These are phyloP conservation scores for Thereva nobilitata DNA, from an alignment of 2,888 invertebrate genomes.

Conservation along the genomic window DNA sequence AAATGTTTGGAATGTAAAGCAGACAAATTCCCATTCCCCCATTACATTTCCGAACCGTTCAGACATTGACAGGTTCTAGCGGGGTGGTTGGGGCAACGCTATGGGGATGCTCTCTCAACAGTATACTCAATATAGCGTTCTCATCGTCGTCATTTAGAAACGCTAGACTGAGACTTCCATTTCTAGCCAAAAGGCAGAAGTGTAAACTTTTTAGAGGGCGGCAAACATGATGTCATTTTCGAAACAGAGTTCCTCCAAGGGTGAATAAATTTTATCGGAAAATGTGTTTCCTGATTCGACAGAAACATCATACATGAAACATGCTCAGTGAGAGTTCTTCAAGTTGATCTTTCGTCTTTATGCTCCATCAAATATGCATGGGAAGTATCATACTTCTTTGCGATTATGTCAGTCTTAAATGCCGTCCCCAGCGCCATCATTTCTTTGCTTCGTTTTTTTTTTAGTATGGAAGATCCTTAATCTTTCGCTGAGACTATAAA, in stretches of 20 bases:
- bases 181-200: background rate
- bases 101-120: slow-evolving; percentile 9
- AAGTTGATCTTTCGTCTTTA: slow-evolving; percentile 16
- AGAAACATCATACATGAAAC: slow-evolving; percentile 16
- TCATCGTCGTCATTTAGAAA: background rate
- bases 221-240: slow-evolving; percentile 33
- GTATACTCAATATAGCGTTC: background rate
- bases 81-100: too few relatives aligned
- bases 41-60: too few relatives aligned
- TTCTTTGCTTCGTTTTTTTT: background rate
- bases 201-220: slow-evolving; percentile 29
- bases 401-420: slow-evolving; percentile 17
- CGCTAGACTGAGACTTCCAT: background rate
- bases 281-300: slow-evolving; percentile 25
- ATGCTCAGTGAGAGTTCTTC: background rate
- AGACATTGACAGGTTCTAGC: too few relatives aligned
- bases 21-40: slow-evolving; percentile 1
- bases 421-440: background rate
- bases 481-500: slow-evolving; percentile 12
- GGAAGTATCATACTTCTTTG: background rate
- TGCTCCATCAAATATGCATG: slow-evolving; percentile 25
- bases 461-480: slow-evolving; percentile 16
- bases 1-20: slow-evolving; percentile 32
- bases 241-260: slow-evolving; percentile 16
- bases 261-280: slow-evolving; percentile 31